Percentiles rank a stretch among this genome's conserved stretches.
Evolutionary conservation across 2,888 invertebrate species (phyloP).

Genomic region (Rhogogaster chlorosoma): DNA sequence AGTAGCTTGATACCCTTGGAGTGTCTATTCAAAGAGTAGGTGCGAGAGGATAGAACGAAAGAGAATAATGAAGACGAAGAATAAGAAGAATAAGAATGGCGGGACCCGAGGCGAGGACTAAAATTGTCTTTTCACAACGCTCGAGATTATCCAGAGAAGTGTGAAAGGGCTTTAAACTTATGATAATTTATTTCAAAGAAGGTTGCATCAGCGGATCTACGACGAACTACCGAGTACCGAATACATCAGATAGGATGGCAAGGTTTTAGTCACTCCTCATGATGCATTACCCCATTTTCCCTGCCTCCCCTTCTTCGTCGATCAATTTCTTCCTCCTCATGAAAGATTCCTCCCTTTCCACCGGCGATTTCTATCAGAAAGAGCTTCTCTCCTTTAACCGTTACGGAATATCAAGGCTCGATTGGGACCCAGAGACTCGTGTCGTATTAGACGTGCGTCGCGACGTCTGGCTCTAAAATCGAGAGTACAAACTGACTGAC

Average conservation of each 20-base stretch:
- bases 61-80: not conserved
- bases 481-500: conserved; percentile 2
- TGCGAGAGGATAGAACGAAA: not conserved
- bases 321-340: not conserved
- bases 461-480: not conserved
- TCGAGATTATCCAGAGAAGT: conserved; percentile 26
- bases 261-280: not conserved
- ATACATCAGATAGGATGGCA: not conserved
- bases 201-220: conserved; percentile 17
- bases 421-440: not conserved
- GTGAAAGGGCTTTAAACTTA: conserved; percentile 47
- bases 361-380: not conserved
- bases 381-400: not conserved
- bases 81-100: not conserved
- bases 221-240: not conserved
- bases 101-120: not conserved
- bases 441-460: not conserved
- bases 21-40: not conserved
- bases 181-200: conserved; percentile 39
- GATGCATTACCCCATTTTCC: not conserved
- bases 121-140: conserved; percentile 27
- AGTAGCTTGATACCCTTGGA: not conserved
- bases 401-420: not conserved
- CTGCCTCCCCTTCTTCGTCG: not conserved
- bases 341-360: not conserved